Evolutionary conservation across 1,140 invertebrate genomes (phyloP).

Genomic region (Stenopsyche tienmushanensis): DNA sequence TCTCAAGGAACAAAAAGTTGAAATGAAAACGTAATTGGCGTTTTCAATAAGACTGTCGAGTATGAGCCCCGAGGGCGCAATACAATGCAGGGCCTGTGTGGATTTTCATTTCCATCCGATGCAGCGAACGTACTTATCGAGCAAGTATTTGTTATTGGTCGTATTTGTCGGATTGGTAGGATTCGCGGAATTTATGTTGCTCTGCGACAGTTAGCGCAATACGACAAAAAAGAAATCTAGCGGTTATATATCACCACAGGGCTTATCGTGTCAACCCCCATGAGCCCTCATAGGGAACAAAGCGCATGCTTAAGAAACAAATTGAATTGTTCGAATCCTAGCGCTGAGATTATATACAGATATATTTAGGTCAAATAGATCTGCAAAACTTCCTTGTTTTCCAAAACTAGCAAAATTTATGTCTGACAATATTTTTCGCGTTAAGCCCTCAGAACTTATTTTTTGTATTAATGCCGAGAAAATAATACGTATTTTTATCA

Average conservation of each 20-base stretch:
- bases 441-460: too few relatives aligned
- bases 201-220: background rate
- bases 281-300: background rate
- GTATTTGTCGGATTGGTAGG: background rate
- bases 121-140: constrained; percentile 5
- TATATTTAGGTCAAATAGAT: too few relatives aligned
- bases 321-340: constrained; percentile 11
- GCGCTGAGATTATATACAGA: background rate
- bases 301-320: constrained; percentile 1
- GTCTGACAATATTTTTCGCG: too few relatives aligned
- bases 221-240: background rate
- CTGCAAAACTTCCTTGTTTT: too few relatives aligned
- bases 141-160: background rate
- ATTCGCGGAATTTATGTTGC: constrained; percentile 12
- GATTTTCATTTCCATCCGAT: background rate
- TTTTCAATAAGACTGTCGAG: background rate
- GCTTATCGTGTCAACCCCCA: constrained; percentile 6
- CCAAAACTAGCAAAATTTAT: too few relatives aligned
- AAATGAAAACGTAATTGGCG: background rate
- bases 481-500: too few relatives aligned
- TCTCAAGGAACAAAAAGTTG: too few relatives aligned
- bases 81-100: background rate
- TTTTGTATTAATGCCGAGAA: too few relatives aligned
- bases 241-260: constrained; percentile 6
- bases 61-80: background rate